Percentiles rank a stretch among this genome's conserved stretches.
phyloP scores from a whole-genome alignment of 2,797 vertebrate species.

The Cheirogaleus major region DNA sequence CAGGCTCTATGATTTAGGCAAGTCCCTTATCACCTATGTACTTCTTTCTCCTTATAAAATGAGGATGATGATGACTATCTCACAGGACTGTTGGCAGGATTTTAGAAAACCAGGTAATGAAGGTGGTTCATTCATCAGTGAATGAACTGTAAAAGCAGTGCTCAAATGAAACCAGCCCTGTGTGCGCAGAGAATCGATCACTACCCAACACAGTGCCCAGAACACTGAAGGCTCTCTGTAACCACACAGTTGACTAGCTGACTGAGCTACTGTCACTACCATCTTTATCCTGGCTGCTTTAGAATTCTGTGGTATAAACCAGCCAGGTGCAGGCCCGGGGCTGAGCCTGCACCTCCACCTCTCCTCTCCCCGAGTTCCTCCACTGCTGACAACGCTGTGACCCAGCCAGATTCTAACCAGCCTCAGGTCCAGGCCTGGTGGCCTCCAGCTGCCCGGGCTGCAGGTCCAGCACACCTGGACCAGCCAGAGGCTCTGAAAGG shows the following conservation, averaged over 20 bases:
- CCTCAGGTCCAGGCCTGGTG: neutral
- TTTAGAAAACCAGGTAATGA: neutral
- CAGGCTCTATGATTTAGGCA: neutral
- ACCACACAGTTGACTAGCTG: neutral
- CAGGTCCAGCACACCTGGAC: neutral
- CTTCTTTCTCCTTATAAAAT: neutral
- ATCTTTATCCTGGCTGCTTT: neutral
- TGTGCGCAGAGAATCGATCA: neutral
- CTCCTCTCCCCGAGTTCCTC: neutral
- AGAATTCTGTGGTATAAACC: too few relatives aligned
- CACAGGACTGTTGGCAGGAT: neutral
- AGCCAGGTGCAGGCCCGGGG: neutral
- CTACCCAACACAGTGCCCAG: neutral
- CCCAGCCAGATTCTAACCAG: neutral
- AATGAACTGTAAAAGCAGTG: neutral
- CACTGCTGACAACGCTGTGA: neutral
- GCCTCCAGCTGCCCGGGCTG: neutral
- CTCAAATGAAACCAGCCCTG: neutral
- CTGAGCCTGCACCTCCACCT: neutral
- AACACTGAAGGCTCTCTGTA: neutral
- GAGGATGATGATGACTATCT: neutral
- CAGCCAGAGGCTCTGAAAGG: neutral
- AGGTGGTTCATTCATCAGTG: neutral
- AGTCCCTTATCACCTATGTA: neutral
- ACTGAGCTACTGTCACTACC: neutral